Conservation (phyloP, 2,888 invertebrate species). For the Mythimna loreyi region DNA sequence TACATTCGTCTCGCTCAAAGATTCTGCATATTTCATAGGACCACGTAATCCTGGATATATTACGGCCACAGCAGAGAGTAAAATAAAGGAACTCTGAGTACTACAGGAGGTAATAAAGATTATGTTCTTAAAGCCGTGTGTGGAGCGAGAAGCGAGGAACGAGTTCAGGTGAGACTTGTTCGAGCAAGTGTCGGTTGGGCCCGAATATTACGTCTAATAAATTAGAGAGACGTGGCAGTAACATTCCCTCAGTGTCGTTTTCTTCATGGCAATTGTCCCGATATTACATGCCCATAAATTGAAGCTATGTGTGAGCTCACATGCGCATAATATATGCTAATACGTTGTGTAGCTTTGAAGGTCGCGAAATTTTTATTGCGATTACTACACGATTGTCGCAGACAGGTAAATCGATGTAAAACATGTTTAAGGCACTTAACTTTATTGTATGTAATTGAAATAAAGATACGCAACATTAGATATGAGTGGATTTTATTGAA, state of each 20-base stretch:
- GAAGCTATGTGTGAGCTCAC: constrained; percentile 69
- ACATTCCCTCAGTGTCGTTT: constrained; percentile 81
- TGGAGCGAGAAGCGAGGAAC: constrained; percentile 54
- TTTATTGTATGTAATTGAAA: constrained; percentile 32
- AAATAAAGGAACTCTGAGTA: constrained; percentile 80
- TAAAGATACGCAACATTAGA: constrained; percentile 31
- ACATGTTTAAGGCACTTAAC: constrained; percentile 18
- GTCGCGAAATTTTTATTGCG: constrained; percentile 74
- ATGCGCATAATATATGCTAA: constrained; percentile 75
- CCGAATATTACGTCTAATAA: constrained; percentile 86
- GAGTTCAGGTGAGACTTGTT: constrained; percentile 67
- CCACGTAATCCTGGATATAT: constrained; percentile 75
- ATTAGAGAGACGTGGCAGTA: constrained; percentile 77
- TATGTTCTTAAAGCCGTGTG: constrained; percentile 81
- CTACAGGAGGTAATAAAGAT: constrained; percentile 81
- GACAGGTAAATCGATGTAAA: constrained; percentile 29
- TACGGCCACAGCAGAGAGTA: constrained; percentile 73
- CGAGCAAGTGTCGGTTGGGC: constrained; percentile 69
- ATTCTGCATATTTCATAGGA: constrained; percentile 75
- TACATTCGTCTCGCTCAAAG: constrained; percentile 70
- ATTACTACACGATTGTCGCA: constrained; percentile 64
- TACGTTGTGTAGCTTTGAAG: constrained; percentile 72
- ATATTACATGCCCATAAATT: constrained; percentile 87
- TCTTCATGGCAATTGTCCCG: constrained; percentile 83
- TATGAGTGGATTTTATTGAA: constrained; percentile 42